Evolutionary conservation across 2,888 invertebrate species (phyloP).

Genomic region (Ypsolopha scabrella): DNA sequence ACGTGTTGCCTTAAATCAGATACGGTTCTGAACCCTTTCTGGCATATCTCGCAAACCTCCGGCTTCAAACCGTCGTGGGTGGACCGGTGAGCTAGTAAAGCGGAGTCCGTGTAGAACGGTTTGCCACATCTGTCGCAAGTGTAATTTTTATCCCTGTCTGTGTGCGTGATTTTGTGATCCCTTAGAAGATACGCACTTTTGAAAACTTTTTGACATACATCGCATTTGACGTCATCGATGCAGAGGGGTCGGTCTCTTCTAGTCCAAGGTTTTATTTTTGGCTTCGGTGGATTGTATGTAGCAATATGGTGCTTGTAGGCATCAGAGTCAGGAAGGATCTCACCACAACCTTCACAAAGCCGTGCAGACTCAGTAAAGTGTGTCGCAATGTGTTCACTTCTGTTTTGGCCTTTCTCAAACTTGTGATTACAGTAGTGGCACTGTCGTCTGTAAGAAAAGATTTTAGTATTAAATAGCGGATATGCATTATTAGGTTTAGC

Average conservation of each 20-base stretch:
- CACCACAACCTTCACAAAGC: not conserved
- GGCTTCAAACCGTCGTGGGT: conserved; percentile 10
- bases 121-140: conserved; percentile 15
- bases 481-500: no score
- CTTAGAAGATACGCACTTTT: not conserved
- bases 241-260: not conserved
- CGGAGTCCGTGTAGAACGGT: conserved; percentile 10
- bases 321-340: not conserved
- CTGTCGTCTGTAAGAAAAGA: not conserved
- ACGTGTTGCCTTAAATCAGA: conserved; percentile 3
- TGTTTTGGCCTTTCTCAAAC: not conserved
- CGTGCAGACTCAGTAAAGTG: not conserved
- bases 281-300: not conserved
- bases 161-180: conserved; percentile 11
- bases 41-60: conserved; percentile 8
- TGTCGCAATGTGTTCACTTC: not conserved
- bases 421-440: not conserved
- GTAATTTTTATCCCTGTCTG: conserved; percentile 17
- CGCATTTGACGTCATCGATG: not conserved
- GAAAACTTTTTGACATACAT: not conserved
- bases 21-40: not conserved
- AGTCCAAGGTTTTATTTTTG: not conserved
- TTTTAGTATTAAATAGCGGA: no score
- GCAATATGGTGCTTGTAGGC: not conserved
- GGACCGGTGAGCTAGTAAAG: conserved; percentile 10